Conservation (phyloP, 2,113 vertebrate genomes). For the Nettapus auritus region DNA sequence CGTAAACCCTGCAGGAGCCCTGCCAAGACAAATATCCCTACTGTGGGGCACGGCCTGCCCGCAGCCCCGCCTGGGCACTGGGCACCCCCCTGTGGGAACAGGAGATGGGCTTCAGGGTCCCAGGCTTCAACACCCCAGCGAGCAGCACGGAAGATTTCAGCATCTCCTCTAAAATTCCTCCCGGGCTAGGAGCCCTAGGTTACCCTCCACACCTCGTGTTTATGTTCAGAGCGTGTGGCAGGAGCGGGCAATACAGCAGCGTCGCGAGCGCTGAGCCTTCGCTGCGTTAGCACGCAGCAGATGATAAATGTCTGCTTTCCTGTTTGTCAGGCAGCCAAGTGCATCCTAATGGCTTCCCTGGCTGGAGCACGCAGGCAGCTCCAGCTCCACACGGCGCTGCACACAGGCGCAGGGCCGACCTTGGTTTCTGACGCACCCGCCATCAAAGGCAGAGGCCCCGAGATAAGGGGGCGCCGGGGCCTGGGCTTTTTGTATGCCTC, state of each 20-base stretch:
- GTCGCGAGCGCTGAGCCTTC: background rate
- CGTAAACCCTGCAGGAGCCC: background rate
- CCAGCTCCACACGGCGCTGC: background rate
- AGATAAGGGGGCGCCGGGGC: background rate
- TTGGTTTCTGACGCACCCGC: background rate
- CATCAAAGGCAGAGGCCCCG: background rate
- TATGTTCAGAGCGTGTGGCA: background rate
- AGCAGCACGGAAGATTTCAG: background rate
- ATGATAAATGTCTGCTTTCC: background rate
- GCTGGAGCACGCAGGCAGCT: background rate
- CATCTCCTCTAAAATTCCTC: background rate
- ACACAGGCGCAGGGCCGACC: background rate
- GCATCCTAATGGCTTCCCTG: background rate
- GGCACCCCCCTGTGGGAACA: background rate
- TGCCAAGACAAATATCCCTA: rapidly evolving
- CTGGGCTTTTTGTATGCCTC: background rate
- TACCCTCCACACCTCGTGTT: rapidly evolving
- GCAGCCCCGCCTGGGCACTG: background rate
- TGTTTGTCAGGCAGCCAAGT: background rate
- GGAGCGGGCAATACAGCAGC: rapidly evolving
- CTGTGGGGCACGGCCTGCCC: background rate
- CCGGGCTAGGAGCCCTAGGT: background rate
- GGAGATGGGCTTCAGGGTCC: background rate
- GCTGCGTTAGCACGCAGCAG: rapidly evolving
- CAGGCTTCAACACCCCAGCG: background rate